Evolutionary conservation across 2,113 vertebrate genomes (phyloP).

Genomic region (Muntiacus muntjak): DNA sequence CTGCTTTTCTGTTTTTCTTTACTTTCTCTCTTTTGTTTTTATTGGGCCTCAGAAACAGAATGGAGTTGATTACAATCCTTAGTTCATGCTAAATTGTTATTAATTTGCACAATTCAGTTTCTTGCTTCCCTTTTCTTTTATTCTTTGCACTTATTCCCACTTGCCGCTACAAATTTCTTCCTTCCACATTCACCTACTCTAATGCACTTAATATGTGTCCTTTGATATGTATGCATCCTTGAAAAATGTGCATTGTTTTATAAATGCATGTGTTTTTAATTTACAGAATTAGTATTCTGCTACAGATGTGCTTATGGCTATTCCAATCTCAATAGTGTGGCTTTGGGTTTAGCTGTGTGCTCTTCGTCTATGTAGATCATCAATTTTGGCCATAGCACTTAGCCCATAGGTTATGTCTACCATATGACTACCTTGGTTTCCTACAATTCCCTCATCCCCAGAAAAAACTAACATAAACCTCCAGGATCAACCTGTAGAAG

Average conservation of each 20-base stretch:
- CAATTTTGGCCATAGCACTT: not conserved
- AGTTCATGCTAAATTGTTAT: not conserved
- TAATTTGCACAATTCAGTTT: not conserved
- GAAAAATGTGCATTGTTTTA: not conserved
- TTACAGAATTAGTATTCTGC: not conserved
- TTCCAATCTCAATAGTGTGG: not conserved
- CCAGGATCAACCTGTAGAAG: not conserved
- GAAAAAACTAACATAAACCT: not conserved
- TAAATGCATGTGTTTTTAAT: not conserved
- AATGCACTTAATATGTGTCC: not conserved
- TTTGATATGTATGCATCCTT: not conserved
- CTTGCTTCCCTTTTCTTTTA: not conserved
- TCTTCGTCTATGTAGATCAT: not conserved
- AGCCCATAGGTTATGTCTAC: not conserved
- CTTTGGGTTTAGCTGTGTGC: not conserved
- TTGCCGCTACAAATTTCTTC: not conserved
- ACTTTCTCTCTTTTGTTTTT: not conserved
- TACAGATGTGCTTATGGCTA: not conserved
- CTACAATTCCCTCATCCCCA: not conserved
- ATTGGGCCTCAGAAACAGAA: not conserved
- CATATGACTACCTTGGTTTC: not conserved
- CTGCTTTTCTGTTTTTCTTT: not conserved
- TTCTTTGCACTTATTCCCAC: not conserved
- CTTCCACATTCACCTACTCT: not conserved
- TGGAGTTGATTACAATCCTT: not conserved